These are phyloP conservation scores for Leptonema lineaticorne DNA, from an alignment of 1,140 invertebrate genomes.

Conservation along the genomic window DNA sequence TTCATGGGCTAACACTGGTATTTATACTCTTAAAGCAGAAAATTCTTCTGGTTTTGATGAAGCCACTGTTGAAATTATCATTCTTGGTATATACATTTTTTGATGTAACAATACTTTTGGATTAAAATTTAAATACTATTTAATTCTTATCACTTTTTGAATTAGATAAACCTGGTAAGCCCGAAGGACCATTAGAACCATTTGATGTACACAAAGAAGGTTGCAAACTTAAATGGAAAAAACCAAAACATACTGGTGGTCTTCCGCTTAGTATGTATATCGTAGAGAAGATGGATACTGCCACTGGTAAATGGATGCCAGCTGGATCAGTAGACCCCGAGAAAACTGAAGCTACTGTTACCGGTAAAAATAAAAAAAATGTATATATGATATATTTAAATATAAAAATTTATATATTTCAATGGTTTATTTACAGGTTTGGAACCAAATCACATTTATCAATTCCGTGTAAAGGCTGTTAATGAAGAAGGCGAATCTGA, in stretches of 20 bases:
- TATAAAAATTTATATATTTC: neutral
- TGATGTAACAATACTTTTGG: neutral
- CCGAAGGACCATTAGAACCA: slow-evolving; percentile 92
- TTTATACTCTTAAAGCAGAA: slow-evolving; percentile 87
- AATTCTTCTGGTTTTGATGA: slow-evolving; percentile 93
- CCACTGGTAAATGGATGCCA: slow-evolving; percentile 85
- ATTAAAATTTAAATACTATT: slow-evolving; percentile 8
- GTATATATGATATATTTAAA: too few relatives aligned
- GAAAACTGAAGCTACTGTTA: slow-evolving; percentile 82
- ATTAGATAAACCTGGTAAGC: slow-evolving; percentile 87
- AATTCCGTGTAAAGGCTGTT: slow-evolving; percentile 92
- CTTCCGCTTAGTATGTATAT: slow-evolving; percentile 86
- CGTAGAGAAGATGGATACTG: slow-evolving; percentile 89
- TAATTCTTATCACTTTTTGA: neutral
- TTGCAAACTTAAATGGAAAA: slow-evolving; percentile 93
- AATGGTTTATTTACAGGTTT: slow-evolving; percentile 59
- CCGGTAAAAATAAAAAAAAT: slow-evolving; percentile 51
- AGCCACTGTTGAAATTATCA: slow-evolving; percentile 90
- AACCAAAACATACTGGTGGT: slow-evolving; percentile 93
- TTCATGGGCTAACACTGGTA: slow-evolving; percentile 80
- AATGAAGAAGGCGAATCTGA: slow-evolving; percentile 97
- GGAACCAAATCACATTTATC: slow-evolving; percentile 89
- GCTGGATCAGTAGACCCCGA: slow-evolving; percentile 85
- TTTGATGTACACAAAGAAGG: slow-evolving; percentile 92
- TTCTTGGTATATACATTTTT: slow-evolving; percentile 66